Evolutionary conservation across 1,140 invertebrate genomes (phyloP).

Genomic region (Anagrus nilaparvatae): DNA sequence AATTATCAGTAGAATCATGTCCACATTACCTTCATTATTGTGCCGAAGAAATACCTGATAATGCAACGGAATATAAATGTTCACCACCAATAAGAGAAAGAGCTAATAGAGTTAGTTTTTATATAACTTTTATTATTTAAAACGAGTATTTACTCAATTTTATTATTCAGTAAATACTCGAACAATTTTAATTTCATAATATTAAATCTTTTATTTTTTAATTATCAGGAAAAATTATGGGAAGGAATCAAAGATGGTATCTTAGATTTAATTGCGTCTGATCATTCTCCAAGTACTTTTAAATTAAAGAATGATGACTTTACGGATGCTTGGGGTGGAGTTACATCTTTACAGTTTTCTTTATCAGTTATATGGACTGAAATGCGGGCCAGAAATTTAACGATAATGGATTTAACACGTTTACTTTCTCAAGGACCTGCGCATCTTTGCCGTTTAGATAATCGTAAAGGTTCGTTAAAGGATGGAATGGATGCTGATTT

Average conservation of each 20-base stretch:
- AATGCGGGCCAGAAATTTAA: conserved; percentile 40
- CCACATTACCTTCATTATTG: conserved; percentile 59
- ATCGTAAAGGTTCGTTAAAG: conserved; percentile 49
- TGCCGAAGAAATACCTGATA: conserved; percentile 51
- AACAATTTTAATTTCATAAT: conserved; percentile 10
- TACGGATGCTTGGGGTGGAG: conserved; percentile 61
- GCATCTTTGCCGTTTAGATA: conserved; percentile 47
- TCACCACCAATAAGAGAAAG: conserved; percentile 56
- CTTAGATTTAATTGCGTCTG: conserved; percentile 59
- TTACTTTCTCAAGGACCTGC: conserved; percentile 52
- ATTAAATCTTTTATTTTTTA: conserved; percentile 5
- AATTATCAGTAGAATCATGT: conserved; percentile 60
- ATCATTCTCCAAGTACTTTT: conserved; percentile 62
- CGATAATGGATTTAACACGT: conserved; percentile 40
- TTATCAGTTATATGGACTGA: conserved; percentile 58
- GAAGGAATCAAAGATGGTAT: conserved; percentile 43
- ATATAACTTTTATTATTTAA: too few relatives aligned
- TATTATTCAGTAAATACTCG: too few relatives aligned
- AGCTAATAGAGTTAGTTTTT: conserved; percentile 44
- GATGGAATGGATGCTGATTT: conserved; percentile 61
- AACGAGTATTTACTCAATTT: too few relatives aligned
- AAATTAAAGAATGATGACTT: conserved; percentile 53
- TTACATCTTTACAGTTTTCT: conserved; percentile 62
- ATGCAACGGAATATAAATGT: conserved; percentile 59
- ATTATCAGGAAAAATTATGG: conserved; percentile 50